These are phyloP conservation scores for Nettapus auritus DNA, from an alignment of 2,113 vertebrate species.

Conservation along the genomic window DNA sequence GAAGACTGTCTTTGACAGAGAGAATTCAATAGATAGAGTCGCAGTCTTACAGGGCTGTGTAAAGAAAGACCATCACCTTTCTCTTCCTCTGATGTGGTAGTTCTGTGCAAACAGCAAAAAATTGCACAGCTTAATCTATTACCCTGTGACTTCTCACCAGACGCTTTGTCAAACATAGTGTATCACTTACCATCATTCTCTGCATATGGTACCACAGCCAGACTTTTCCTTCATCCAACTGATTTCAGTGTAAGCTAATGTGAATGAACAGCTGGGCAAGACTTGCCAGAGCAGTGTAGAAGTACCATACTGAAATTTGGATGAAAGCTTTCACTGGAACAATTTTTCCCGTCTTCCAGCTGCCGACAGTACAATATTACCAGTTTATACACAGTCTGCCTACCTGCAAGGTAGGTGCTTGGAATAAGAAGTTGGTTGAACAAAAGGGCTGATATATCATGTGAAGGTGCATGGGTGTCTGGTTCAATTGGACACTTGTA, in stretches of 20 bases:
- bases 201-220: background rate
- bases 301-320: background rate
- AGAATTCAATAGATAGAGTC: accelerated
- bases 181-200: background rate
- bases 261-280: background rate
- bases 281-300: background rate
- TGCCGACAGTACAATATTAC: background rate
- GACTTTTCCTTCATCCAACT: background rate
- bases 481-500: background rate
- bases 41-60: background rate
- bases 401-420: background rate
- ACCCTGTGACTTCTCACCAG: background rate
- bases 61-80: background rate
- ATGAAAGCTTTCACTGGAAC: background rate
- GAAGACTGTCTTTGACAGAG: background rate
- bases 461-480: background rate
- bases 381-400: background rate
- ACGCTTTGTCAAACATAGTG: background rate
- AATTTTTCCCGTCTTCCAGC: background rate
- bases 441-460: background rate
- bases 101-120: background rate
- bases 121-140: background rate
- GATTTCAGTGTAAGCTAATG: background rate
- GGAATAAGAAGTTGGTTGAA: background rate
- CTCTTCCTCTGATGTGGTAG: background rate